phyloP scores from a whole-genome alignment of 2,113 vertebrate genomes.

The Malaclemys terrapin region DNA sequence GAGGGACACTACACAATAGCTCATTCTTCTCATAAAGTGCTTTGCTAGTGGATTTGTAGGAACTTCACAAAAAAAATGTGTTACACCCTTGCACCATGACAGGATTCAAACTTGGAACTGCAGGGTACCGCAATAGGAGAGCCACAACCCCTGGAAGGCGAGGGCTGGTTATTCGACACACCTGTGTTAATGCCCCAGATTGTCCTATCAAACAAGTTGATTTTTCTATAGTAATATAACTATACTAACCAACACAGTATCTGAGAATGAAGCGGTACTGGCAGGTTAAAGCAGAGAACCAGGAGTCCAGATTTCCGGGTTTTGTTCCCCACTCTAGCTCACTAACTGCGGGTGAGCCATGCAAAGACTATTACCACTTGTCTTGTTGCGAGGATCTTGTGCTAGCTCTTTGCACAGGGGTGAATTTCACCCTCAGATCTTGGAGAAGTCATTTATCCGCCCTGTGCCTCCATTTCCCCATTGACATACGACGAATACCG shows the following conservation, averaged over 20 bases:
- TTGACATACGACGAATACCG: neutral
- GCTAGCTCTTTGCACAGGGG: neutral
- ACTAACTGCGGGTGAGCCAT: neutral
- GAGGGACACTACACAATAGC: neutral
- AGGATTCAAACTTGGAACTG: neutral
- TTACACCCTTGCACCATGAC: fast-evolving
- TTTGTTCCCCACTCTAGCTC: neutral
- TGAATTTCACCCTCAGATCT: neutral
- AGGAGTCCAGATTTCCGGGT: neutral
- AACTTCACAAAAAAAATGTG: fast-evolving
- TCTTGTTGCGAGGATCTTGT: neutral
- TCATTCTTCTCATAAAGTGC: fast-evolving
- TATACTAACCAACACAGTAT: neutral
- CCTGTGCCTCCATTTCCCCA: neutral
- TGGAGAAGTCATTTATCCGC: neutral
- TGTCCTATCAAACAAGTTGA: neutral
- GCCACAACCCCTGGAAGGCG: fast-evolving
- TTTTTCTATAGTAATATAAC: neutral
- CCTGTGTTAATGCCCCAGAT: neutral
- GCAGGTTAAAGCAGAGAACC: neutral
- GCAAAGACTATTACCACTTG: neutral
- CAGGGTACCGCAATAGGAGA: fast-evolving
- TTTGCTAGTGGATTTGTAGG: neutral
- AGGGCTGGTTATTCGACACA: neutral
- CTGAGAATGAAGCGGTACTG: neutral